Evolutionary conservation across 2,888 invertebrate genomes (phyloP).

Genomic region (Ophion slaviceki): DNA sequence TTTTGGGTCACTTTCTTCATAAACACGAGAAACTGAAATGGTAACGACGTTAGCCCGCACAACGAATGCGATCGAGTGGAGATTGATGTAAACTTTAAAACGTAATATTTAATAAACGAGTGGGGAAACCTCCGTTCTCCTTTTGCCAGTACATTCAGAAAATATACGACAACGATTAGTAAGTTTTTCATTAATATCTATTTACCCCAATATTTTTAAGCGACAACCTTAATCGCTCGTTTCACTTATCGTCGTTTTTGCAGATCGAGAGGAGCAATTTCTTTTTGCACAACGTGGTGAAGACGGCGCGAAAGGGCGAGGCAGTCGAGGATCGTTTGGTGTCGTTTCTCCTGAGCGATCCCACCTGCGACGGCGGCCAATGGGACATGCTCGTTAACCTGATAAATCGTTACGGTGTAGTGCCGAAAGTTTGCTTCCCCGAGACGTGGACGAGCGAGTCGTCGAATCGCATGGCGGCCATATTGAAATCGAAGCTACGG

Average conservation of each 20-base stretch:
- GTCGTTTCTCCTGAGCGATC: constrained; percentile 91
- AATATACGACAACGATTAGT: too few relatives aligned
- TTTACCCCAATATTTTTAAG: too few relatives aligned
- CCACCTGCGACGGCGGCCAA: constrained; percentile 94
- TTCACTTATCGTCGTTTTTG: constrained; percentile 51
- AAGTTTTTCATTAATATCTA: too few relatives aligned
- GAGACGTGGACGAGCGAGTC: constrained; percentile 92
- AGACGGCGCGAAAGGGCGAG: constrained; percentile 90
- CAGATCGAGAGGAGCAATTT: constrained; percentile 93
- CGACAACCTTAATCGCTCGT: not conserved
- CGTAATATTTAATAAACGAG: too few relatives aligned
- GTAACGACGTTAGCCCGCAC: too few relatives aligned
- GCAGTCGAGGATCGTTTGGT: constrained; percentile 91
- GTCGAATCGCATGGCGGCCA: constrained; percentile 90
- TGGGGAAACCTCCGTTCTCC: too few relatives aligned
- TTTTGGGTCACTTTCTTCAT: too few relatives aligned
- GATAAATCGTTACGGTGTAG: constrained; percentile 93
- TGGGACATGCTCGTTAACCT: constrained; percentile 97
- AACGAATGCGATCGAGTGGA: too few relatives aligned
- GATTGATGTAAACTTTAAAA: too few relatives aligned
- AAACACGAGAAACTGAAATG: too few relatives aligned
- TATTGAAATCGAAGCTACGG: constrained; percentile 93
- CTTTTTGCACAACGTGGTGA: constrained; percentile 92
- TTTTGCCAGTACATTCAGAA: too few relatives aligned
- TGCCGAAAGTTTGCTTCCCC: constrained; percentile 95